These are phyloP conservation scores for Drosophila rhopaloa DNA, from an alignment of 1,140 invertebrate genomes.

Conservation along the genomic window DNA sequence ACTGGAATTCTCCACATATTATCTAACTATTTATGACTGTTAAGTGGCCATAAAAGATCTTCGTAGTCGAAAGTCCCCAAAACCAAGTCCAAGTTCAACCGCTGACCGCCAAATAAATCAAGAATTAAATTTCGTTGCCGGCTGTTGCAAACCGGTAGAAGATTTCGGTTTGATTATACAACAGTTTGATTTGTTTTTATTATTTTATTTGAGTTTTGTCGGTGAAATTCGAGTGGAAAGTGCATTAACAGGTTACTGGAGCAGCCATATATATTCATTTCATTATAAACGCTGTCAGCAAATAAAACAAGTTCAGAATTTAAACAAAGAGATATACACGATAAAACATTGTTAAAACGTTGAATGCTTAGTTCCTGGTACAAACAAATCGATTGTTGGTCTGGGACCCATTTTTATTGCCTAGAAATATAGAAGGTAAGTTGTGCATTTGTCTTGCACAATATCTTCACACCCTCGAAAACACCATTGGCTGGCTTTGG, in stretches of 20 bases:
- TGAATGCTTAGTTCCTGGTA: constrained; percentile 17
- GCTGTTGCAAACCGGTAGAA: constrained; percentile 37
- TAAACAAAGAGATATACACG: constrained; percentile 4
- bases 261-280: constrained; percentile 10
- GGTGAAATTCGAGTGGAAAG: constrained; percentile 7
- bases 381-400: background rate
- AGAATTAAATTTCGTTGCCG: constrained; percentile 35
- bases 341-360: background rate
- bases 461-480: constrained; percentile 17
- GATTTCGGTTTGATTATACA: constrained; percentile 31
- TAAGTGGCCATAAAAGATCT: constrained; percentile 54
- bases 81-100: constrained; percentile 23
- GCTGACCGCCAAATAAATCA: constrained; percentile 26
- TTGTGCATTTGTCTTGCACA: background rate
- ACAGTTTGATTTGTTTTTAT: constrained; percentile 17
- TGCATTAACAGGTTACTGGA: constrained; percentile 52
- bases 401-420: background rate
- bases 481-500: constrained; percentile 13
- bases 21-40: constrained; percentile 49
- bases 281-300: background rate
- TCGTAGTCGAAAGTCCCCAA: constrained; percentile 25
- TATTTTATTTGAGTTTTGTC: constrained; percentile 27
- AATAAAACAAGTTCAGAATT: constrained; percentile 26
- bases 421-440: constrained; percentile 14
- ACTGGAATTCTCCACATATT: constrained; percentile 32